phyloP scores from a whole-genome alignment of 2,113 vertebrate genomes.

The Plectropomus leopardus region DNA sequence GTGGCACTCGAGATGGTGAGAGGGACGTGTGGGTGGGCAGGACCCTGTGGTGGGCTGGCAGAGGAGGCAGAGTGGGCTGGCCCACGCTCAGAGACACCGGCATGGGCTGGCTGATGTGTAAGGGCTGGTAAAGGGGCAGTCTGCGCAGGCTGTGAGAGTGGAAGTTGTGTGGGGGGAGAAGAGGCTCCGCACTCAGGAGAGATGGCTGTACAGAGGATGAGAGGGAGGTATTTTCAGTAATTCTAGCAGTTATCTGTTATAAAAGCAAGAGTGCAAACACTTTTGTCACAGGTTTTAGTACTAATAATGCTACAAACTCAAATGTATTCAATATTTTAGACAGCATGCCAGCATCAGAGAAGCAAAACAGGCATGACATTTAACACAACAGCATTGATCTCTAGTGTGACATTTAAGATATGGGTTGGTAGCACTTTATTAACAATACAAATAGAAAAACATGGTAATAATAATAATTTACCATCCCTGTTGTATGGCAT shows the following conservation, averaged over 20 bases:
- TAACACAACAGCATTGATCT: no score
- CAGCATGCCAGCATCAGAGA: no score
- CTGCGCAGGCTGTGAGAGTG: constrained; percentile 81
- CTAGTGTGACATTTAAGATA: no score
- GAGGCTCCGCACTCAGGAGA: constrained; percentile 77
- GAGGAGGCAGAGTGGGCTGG: constrained; percentile 70
- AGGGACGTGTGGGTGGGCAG: constrained; percentile 57
- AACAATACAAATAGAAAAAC: no score
- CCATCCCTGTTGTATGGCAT: no score
- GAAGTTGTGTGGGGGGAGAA: constrained; percentile 79
- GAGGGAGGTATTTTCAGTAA: constrained; percentile 6
- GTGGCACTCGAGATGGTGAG: constrained; percentile 60
- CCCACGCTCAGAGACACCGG: constrained; percentile 75
- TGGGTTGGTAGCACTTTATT: no score
- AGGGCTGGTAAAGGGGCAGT: constrained; percentile 82
- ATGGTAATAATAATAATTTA: no score
- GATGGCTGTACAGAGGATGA: constrained; percentile 64
- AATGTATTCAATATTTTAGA: neutral
- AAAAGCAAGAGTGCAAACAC: neutral
- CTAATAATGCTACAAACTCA: neutral
- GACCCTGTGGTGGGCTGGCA: constrained; percentile 63
- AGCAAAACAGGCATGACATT: no score
- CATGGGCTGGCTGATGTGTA: constrained; percentile 83
- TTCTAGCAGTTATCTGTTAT: neutral
- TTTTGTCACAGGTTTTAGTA: neutral